Evolutionary conservation across 2,888 invertebrate genomes (phyloP).

Genomic region (Serripes groenlandicus): DNA sequence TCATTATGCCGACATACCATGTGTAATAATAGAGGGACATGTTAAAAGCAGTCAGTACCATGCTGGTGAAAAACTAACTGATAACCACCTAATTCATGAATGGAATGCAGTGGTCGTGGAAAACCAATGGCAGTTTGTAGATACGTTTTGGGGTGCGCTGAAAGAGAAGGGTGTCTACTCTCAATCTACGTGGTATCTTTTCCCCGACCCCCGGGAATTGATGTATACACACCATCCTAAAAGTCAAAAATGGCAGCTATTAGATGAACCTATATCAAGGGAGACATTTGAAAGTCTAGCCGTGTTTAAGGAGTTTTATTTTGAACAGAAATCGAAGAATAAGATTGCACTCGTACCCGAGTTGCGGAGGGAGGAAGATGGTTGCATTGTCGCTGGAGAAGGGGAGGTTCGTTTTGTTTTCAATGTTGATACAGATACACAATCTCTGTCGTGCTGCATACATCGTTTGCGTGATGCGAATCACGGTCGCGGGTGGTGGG

Average conservation of each 20-base stretch:
- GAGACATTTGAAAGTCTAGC: not conserved
- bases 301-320: not conserved
- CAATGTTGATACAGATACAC: not conserved
- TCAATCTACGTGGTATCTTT: not conserved
- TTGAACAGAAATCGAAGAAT: not conserved
- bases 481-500: not conserved
- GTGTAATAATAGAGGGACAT: not conserved
- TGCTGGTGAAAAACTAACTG: not conserved
- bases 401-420: not conserved
- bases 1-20: not conserved
- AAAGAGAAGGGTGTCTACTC: not conserved
- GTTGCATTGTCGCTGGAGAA: not conserved
- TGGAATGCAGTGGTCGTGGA: not conserved
- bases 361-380: no score
- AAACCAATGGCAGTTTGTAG: not conserved
- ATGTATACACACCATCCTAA: not conserved
- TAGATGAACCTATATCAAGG: not conserved
- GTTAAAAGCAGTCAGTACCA: not conserved
- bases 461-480: not conserved
- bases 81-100: not conserved
- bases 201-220: not conserved
- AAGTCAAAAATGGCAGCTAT: not conserved
- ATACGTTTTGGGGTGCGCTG: not conserved
- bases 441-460: not conserved
- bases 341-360: not conserved